Evolutionary conservation across 2,888 invertebrate genomes (phyloP), one percentile per base, ranked within the genome.

Genomic region (Pegoplata infirma): DNA sequence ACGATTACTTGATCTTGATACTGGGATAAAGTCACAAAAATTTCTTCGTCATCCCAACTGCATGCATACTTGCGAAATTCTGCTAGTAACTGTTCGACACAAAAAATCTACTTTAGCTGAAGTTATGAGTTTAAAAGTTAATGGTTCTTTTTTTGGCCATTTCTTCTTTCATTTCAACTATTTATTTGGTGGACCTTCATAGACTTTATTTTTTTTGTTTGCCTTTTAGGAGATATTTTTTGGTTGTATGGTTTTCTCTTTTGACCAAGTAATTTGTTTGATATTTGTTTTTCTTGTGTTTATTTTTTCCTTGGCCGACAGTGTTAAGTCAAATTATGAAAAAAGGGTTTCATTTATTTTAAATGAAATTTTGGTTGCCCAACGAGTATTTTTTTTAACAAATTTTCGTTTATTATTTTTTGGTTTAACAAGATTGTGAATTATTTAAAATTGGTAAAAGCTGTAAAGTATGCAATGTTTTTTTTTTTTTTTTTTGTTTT

Each of bases 111-210:
- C 46, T 64, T 49, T 36, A 63, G 6, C 36, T 46, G n/a, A n/a
- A n/a, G 49, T 47, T 76, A 59, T 73, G 51, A 68, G 81, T 82
- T 82, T 72, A 81, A 82, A 82, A 83, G 82, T 85, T 85, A 86
- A 87, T 86, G 85, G 84, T 74, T 80, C 80, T 76, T 28, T 28
- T 82, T 64, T 58, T 51, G 56, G 53, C 58, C 77, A 69, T 59
- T 46, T 56, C 36, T 63, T 5, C 36, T 40, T 61, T 40, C n/a
- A n/a, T n/a, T 49, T 53, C 32, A 5, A 47, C 40, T 44, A 14
- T 21, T 68, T 56, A 12, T 17, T 8, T 61, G 10, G 40, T 49
- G 10, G 32, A 36, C 14, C 10, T 25, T 67, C 47, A 53, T 36
- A 71, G 44, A 44, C 16, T 63, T 53, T 63, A 5, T 40, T n/a